phyloP scores from a whole-genome alignment of 2,888 invertebrate species.

The Subacronicta megacephala region DNA sequence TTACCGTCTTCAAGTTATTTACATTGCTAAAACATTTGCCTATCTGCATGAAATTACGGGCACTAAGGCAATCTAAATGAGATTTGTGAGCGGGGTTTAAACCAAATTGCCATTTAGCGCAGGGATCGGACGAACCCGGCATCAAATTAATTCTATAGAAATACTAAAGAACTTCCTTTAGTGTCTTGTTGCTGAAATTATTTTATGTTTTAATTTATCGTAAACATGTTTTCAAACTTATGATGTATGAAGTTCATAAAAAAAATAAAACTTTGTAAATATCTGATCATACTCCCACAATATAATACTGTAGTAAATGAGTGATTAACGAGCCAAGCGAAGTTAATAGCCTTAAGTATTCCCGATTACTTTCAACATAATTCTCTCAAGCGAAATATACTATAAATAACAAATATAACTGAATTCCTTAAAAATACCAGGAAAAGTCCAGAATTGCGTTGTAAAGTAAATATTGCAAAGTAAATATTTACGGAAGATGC shows the following conservation, averaged over 20 bases:
- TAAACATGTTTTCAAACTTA: too few species aligned
- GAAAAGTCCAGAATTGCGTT: constrained; percentile 3
- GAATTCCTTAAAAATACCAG: background rate
- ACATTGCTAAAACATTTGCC: constrained; percentile 56
- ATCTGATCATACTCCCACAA: too few species aligned
- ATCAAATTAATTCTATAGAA: constrained; percentile 54
- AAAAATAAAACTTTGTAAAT: too few species aligned
- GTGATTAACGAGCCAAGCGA: too few species aligned
- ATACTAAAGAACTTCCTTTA: constrained; percentile 30
- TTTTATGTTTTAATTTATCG: background rate
- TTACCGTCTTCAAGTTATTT: constrained; percentile 43
- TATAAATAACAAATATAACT: background rate
- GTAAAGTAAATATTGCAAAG: too few species aligned
- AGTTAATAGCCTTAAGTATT: too few species aligned
- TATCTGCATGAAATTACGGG: constrained; percentile 59
- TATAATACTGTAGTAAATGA: too few species aligned
- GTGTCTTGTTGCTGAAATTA: constrained; percentile 9
- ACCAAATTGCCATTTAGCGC: constrained; percentile 72
- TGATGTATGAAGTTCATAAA: too few species aligned
- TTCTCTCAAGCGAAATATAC: background rate
- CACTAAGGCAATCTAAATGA: constrained; percentile 66
- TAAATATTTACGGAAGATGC: constrained; percentile 35
- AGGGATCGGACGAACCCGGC: constrained; percentile 62
- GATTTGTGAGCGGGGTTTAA: constrained; percentile 66
- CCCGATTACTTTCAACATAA: too few species aligned